Evolutionary conservation across 2,113 vertebrate species (phyloP), one percentile per base, ranked within the genome.

Genomic region (Lepus europaeus): DNA sequence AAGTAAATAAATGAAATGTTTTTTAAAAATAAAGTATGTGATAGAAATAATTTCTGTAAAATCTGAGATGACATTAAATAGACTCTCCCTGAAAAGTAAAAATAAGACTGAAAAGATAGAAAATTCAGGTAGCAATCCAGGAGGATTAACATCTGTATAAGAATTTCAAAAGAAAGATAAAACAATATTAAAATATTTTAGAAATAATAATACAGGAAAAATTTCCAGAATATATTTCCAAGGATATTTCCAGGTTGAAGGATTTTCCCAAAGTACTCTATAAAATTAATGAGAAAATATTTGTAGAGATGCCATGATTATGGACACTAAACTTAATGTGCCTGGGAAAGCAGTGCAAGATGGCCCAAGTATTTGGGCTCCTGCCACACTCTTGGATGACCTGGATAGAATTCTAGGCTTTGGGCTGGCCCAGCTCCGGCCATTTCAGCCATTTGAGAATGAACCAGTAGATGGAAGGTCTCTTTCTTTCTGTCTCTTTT

Each of bases 121-220:
- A 89, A 70, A 82, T 64, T 76, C 17, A 94, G 33, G 68, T 22
- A 25, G 89, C 17, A 33, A 6, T 68, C 12, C n/a, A 73, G 3
- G 31, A 80, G 27, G 36, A 11, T 56, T 39, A 92, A 2, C 53
- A 31, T 80, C 17, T 61, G 68, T 68, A 39, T 70, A 89, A 74
- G 61, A 86, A 29, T 96, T 80, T 80, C 79, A 92, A 25, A 81
- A 84, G 31, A 19, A 13, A 70, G n/a, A 82, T 82, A 33, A 94
- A 90, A 63, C 77, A 9, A 7, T 92, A 6, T 89, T 82, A 86
- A 89, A 89, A 74, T 1, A 70, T 61, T 72, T 33, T 91, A 80
- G 33, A 94, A 59, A 4, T 66, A 64, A 27, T 79, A 91, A 61
- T 14, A 25, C 45, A 74, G 68, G 25, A 33, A 59, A 79, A 22